Evolutionary conservation across 2,113 vertebrate genomes (phyloP).

Genomic region (Eurystomus gularis): DNA sequence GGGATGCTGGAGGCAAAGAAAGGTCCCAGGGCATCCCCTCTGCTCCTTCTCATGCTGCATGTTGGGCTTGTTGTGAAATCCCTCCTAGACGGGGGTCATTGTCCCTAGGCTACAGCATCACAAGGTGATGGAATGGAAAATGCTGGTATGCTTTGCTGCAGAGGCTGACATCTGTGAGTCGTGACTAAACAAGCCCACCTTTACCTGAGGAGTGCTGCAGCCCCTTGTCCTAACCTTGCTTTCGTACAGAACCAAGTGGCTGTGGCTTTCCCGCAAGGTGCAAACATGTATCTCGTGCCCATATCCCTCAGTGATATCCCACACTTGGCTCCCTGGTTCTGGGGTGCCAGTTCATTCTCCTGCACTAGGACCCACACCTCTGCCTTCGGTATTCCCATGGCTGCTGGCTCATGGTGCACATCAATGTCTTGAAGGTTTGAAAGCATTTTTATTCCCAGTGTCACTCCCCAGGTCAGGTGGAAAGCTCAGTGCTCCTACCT

Average conservation of each 20-base stretch:
- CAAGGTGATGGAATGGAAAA: too few relatives aligned
- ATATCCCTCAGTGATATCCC: accelerated
- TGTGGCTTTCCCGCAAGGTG: too few relatives aligned
- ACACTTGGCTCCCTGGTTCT: background rate
- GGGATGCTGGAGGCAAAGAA: background rate
- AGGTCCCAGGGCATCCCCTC: background rate
- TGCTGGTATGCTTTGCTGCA: background rate
- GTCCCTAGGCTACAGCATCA: background rate
- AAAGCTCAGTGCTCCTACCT: background rate
- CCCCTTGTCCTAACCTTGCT: background rate
- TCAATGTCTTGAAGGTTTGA: background rate
- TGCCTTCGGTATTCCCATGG: background rate
- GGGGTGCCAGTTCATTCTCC: background rate
- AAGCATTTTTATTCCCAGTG: background rate
- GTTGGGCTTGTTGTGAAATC: background rate
- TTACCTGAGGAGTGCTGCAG: background rate
- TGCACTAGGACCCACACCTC: background rate
- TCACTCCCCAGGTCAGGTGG: accelerated
- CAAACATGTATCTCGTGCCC: accelerated
- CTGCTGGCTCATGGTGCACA: background rate
- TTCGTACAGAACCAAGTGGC: background rate
- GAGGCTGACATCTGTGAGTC: background rate
- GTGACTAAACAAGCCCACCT: background rate
- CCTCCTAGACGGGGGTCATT: accelerated
- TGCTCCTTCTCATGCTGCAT: accelerated